Base-by-base conservation (phyloP, 2,113 vertebrate species). In the Nothobranchius furzeri region DNA sequence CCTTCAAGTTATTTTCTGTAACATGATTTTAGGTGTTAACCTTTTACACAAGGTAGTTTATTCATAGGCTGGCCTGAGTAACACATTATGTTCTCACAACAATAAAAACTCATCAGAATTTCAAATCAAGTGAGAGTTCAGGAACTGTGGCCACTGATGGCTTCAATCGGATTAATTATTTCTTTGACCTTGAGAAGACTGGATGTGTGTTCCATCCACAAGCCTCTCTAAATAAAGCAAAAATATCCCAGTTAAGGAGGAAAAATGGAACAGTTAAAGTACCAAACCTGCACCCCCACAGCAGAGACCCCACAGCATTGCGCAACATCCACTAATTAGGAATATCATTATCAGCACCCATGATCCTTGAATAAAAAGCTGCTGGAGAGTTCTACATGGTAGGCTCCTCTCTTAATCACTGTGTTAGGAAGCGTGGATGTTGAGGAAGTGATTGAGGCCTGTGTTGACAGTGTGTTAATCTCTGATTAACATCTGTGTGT, bases 401-500 rank as follows among this genome's bases (percentile, higher is more conserved):
- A 68, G 55, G 56, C 52, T 82, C 81, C 71, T 80, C 79, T 89
- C 85, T 88, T 86, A 89, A 91, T 89, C 87, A 88, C 73, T 78
- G 82, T 78, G 73, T 87, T 78, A 57, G 85, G 86, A 83, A 85
- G 81, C 83, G 84, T 77, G 73, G 88, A 78, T 83, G 68, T 79
- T 70, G 69, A 75, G 76, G 85, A 76, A 71, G 79, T 91, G 90
- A 92, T 89, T 92, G 87, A 89, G 85, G 86, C 83, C 78, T 83
- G 78, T 87, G 78, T 84, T 85, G 85, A 79, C 68, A 63, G 75
- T 84, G 75, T 83, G 85, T 86, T 90, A 88, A 89, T 92, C 90
- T 91, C 79, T 88, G 86, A 88, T 87, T 88, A 90, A 90, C 87
- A 92, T 91, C 90, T 91, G 85, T 75, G 69, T 79, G 82, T 85